Conservation (phyloP, 2,797 vertebrate genomes). For the Neosilurus mollespiculum region DNA sequence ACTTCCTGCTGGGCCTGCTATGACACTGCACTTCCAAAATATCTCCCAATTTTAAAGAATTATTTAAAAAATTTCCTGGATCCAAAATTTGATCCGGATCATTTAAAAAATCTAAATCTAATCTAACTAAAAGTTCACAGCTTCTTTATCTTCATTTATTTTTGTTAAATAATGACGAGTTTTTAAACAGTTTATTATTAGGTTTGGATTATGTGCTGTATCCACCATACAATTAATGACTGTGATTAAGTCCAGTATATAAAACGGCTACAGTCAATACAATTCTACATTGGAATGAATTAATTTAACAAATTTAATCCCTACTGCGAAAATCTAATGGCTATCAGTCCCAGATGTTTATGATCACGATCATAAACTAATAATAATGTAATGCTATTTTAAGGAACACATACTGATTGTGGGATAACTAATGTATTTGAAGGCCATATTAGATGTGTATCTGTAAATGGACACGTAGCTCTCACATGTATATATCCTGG, state of each 20-base stretch:
- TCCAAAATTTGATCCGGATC: too few relatives aligned
- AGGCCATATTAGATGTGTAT: too few relatives aligned
- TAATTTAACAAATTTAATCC: neutral
- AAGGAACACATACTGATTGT: neutral
- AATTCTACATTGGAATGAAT: neutral
- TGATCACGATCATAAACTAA: neutral
- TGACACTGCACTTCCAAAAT: too few relatives aligned
- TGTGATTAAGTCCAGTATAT: neutral
- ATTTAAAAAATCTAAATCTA: too few relatives aligned
- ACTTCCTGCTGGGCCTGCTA: too few relatives aligned
- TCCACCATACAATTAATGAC: neutral
- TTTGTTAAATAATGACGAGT: neutral
- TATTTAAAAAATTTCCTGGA: too few relatives aligned
- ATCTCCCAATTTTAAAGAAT: too few relatives aligned
- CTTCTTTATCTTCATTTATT: neutral
- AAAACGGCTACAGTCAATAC: too few relatives aligned
- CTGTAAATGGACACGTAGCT: too few relatives aligned
- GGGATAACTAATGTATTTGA: too few relatives aligned
- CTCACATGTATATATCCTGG: too few relatives aligned
- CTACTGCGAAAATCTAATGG: neutral
- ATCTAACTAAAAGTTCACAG: too few relatives aligned
- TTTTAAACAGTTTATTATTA: neutral
- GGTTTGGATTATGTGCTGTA: neutral
- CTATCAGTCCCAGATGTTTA: neutral
- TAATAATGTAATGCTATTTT: neutral